Conservation (phyloP, 2,797 vertebrate genomes). For the Perdix hodgsoniae region DNA sequence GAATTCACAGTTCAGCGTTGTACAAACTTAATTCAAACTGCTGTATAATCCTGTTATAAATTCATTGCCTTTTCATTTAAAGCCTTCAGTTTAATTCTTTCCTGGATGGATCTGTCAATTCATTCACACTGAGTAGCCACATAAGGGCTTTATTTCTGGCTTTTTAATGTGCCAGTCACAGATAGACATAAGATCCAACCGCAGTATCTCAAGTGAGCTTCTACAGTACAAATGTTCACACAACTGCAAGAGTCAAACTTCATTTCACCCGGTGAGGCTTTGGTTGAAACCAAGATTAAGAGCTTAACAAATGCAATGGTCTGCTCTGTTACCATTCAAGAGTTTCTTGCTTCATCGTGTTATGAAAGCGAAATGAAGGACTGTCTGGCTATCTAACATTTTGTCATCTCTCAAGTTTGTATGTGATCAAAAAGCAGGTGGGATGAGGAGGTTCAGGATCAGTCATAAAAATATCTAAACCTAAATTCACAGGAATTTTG, state of each 20-base stretch:
- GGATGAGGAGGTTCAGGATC: background rate
- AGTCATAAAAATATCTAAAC: background rate
- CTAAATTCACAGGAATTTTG: background rate
- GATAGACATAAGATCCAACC: conserved; percentile 45
- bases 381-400: background rate
- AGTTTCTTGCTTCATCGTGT: background rate
- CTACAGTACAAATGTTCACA: conserved; percentile 68
- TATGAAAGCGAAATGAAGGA: conserved; percentile 69
- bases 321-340: conserved; percentile 20
- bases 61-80: conserved; percentile 72
- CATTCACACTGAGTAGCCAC: conserved; percentile 45
- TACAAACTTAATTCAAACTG: conserved; percentile 41
- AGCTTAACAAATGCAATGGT: conserved; percentile 66
- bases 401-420: background rate
- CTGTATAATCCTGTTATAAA: conserved; percentile 73
- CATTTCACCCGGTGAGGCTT: conserved; percentile 62
- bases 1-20: conserved; percentile 49
- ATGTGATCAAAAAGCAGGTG: background rate
- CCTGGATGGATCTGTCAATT: conserved; percentile 65
- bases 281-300: conserved; percentile 74
- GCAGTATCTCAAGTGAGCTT: conserved; percentile 66
- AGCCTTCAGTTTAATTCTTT: conserved; percentile 67
- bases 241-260: conserved; percentile 67
- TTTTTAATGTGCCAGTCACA: conserved; percentile 67
- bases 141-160: conserved; percentile 65